These are phyloP conservation scores for Chlorodrepanis virens DNA, from an alignment of 2,113 vertebrate species.

Conservation along the genomic window DNA sequence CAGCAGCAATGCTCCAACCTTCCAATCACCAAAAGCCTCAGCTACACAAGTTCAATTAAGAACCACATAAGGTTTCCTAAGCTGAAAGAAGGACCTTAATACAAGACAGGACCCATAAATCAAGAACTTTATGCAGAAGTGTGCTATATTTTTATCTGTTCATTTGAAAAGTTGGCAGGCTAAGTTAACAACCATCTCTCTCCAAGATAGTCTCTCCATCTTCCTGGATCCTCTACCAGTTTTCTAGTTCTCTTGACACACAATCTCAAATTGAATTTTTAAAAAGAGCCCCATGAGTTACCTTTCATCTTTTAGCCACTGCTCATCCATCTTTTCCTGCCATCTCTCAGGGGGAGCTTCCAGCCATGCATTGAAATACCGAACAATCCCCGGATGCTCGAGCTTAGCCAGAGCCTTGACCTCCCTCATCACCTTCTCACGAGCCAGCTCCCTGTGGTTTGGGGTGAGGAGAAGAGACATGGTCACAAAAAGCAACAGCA, in stretches of 20 bases:
- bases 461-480: neutral
- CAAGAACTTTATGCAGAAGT: neutral
- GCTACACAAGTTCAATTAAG: neutral
- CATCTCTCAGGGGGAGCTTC: constrained; percentile 94
- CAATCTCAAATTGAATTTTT: neutral
- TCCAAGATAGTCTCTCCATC: neutral
- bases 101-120: neutral
- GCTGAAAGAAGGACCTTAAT: neutral
- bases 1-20: neutral
- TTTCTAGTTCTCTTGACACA: neutral
- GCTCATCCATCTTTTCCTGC: constrained; percentile 97
- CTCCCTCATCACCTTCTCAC: constrained; percentile 98
- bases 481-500: neutral
- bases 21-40: neutral
- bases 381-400: constrained; percentile 95
- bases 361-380: constrained; percentile 98
- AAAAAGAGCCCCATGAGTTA: neutral
- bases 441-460: constrained; percentile 83
- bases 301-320: constrained; percentile 95
- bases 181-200: neutral
- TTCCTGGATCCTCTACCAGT: neutral
- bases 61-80: neutral
- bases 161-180: neutral
- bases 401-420: constrained; percentile 97
- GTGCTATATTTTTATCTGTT: neutral